Evolutionary conservation across 2,888 invertebrate species (phyloP), one percentile per base, ranked within the genome.

Genomic region (Alloscopus bannaensis): DNA sequence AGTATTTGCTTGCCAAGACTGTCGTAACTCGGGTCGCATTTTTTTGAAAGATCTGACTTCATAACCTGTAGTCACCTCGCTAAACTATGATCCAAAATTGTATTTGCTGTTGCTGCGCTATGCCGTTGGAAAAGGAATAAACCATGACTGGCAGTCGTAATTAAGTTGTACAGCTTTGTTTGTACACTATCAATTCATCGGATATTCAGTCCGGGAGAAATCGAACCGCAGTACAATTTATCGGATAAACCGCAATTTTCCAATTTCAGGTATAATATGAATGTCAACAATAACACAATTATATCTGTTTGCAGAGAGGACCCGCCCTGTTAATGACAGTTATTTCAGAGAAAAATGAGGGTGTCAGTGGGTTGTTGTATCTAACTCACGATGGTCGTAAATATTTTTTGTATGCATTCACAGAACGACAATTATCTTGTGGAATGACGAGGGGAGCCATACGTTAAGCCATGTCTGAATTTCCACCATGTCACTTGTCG

Each of bases 281-380:
- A 72, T 72, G 64, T 72, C 72, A 72, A 72, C 72, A 64, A 18
- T 62, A 72, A 55, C 72, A 64, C 64, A 72, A 72, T 72, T 72
- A 64, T 64, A 40, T 50, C 52, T 72, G 72, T 72, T 72, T 64
- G 22, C 72, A 26, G 8, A 55, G 26, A 3, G 59, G 29, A 47
- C 60, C 20, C 29, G 31, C 59, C 31, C 31, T 20, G 31, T 1
- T 29, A 36, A 59, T 59, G 31, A 31, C 31, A 18, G 31, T 59
- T 59, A 55, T 55, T 24, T 29, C 36, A 52, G 24, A 24, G 52
- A 24, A 52, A 45, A 52, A 6, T 52, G 22, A 22, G 20, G 20
- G 20, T 3, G 24, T 8, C 6, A 36, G 13, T 36, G 13, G 8
- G 36, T 36, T 36, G 6, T 36, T 13, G 8, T 36, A 8, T 36